Conservation (phyloP, 2,888 invertebrate genomes). For the Ellobium chinense region DNA sequence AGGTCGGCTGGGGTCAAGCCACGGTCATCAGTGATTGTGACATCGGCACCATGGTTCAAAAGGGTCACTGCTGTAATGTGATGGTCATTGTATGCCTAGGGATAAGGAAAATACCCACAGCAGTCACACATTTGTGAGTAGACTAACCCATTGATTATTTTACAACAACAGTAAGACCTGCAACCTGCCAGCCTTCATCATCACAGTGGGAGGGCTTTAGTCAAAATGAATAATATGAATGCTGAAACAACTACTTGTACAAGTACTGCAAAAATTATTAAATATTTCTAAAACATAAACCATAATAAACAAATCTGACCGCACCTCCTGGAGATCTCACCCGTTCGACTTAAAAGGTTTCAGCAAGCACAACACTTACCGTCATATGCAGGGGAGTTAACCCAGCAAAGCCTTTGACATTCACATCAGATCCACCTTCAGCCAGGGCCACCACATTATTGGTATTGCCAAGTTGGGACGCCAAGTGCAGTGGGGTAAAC, state of each 20-base stretch:
- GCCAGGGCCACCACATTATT: conserved; percentile 69
- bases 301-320: too few relatives aligned
- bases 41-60: conserved; percentile 73
- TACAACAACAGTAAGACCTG: too few relatives aligned
- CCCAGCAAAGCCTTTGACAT: conserved; percentile 74
- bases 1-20: conserved; percentile 75
- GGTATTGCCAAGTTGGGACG: conserved; percentile 74
- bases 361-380: conserved; percentile 65
- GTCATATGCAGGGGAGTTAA: conserved; percentile 76
- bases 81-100: conserved; percentile 76
- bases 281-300: too few relatives aligned
- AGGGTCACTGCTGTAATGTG: conserved; percentile 68
- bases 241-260: not conserved
- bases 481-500: conserved; percentile 77
- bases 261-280: not conserved
- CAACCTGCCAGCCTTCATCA: too few relatives aligned
- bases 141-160: too few relatives aligned
- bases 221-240: too few relatives aligned
- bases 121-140: too few relatives aligned
- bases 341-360: too few relatives aligned
- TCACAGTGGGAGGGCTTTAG: too few relatives aligned
- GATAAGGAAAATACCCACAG: too few relatives aligned
- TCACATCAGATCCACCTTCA: conserved; percentile 74
- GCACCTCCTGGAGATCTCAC: too few relatives aligned
- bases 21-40: conserved; percentile 72